Conservation (phyloP, 2,888 invertebrate genomes). For the Limnephilus auricula region DNA sequence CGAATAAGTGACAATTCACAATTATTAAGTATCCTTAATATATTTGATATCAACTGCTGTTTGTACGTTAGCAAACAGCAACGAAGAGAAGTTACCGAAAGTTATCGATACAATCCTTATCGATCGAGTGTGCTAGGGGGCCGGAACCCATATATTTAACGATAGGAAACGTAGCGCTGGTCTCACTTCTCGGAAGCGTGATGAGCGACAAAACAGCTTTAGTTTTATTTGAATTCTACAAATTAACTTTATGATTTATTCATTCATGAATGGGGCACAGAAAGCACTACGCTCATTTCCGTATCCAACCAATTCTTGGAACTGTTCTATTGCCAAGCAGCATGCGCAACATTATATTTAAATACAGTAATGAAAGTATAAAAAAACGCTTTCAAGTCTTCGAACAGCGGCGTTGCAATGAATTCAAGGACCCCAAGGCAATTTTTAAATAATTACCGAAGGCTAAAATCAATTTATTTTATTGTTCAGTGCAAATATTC, state of each 20-base stretch:
- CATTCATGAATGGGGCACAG: neutral
- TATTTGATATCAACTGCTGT: no score
- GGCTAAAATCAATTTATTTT: no score
- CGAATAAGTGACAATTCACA: no score
- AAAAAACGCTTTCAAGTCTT: neutral
- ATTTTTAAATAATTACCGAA: no score
- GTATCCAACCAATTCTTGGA: neutral
- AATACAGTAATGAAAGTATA: neutral
- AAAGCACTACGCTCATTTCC: neutral
- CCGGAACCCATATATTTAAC: neutral
- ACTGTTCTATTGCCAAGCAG: neutral
- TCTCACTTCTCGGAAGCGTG: neutral
- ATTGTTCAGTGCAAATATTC: no score
- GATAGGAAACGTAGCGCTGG: neutral
- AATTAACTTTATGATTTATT: neutral
- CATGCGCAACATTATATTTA: neutral
- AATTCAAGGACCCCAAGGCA: no score
- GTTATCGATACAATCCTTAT: no score
- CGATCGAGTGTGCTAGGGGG: no score
- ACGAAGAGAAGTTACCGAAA: no score
- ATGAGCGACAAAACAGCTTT: neutral
- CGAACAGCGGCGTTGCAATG: neutral
- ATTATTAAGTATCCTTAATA: no score
- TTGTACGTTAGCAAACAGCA: no score
- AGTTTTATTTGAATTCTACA: neutral